A percentile compares a stretch with the other conserved stretches of the same genome.
These are phyloP conservation scores for Pachydiplax longipennis DNA, from an alignment of 2,888 invertebrate genomes.

Conservation along the genomic window DNA sequence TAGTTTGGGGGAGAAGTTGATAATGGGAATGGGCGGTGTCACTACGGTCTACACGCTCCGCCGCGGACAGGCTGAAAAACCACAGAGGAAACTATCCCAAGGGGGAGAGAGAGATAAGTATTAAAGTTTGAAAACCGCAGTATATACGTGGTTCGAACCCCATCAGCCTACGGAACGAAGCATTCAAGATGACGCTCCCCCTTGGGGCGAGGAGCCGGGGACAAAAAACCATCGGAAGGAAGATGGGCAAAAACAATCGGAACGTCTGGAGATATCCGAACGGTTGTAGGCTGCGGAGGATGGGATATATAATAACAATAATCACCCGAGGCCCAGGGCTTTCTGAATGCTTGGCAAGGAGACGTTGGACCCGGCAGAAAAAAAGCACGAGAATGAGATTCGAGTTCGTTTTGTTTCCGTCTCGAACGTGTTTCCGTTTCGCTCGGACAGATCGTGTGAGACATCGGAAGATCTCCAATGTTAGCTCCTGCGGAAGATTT, in stretches of 20 bases:
- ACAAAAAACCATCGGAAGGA: slow-evolving; percentile 4
- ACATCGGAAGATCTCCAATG: neutral
- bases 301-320: slow-evolving; percentile 13
- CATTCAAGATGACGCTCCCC: neutral
- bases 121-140: neutral
- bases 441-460: neutral
- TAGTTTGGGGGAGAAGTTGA: neutral
- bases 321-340: neutral
- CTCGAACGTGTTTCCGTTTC: neutral
- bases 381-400: neutral
- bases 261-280: neutral
- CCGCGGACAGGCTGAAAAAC: neutral
- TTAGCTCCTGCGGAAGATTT: neutral
- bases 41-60: neutral
- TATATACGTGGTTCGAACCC: neutral
- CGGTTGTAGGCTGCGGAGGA: neutral
- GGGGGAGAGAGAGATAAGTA: neutral
- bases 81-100: neutral
- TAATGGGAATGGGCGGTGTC: slow-evolving; percentile 1
- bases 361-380: neutral
- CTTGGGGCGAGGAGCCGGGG: neutral
- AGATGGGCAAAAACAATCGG: slow-evolving; percentile 31
- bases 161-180: neutral
- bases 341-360: neutral
- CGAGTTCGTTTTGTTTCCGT: neutral